Evolutionary conservation across 1,140 invertebrate species (phyloP), one percentile per base, ranked within the genome.

Genomic region (Pseudomyrmex flavicornis): DNA sequence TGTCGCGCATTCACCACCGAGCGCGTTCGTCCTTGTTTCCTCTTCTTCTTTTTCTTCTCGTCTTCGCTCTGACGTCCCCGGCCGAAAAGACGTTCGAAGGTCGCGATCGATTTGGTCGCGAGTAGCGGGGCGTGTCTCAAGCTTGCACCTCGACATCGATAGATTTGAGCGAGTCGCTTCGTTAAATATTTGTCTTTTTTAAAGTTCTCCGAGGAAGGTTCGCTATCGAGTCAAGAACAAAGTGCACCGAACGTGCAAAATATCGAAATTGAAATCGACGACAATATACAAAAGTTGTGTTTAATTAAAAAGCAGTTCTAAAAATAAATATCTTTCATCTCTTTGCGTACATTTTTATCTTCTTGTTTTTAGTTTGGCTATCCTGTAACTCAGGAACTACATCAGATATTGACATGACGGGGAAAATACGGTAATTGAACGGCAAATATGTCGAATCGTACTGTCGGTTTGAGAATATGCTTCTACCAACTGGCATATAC

Each of bases 171-270:
- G 73, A 58, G 52, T 52, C 20, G 35, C 15, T 35, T 22, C 44
- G 65, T 70, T 80, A 70, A 70, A 70, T 80, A 72, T 80, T 80
- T 80, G 44, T n/a, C 50, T 35, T 70, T 46, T 72, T 80, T 80
- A 20, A 61, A 59, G 15, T 79, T 7, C 4, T 35, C 35, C 22
- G 62, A 8, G 2, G 54, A 13, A 50, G 46, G 15, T 15, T 79
- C 17, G 50, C 35, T 12, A 63, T 15, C 22, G 52, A 70, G 17
- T n/a, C 52, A 62, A 15, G 48, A 4, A 58, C 26, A 44, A 70
- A 44, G 48, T 48, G 35, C 13, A 9, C 13, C 15, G 35, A 48
- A 80, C 20, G 65, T 69, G 54, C 48, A 26, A 80, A 72, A 70
- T 59, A 62, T 44, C 15, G 56, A 80, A 70, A 80, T 80, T 80